A percentile compares a stretch with the other conserved stretches of the same genome.
Evolutionary conservation across 2,888 invertebrate genomes (phyloP).

Genomic region (Heteropelma amictum): DNA sequence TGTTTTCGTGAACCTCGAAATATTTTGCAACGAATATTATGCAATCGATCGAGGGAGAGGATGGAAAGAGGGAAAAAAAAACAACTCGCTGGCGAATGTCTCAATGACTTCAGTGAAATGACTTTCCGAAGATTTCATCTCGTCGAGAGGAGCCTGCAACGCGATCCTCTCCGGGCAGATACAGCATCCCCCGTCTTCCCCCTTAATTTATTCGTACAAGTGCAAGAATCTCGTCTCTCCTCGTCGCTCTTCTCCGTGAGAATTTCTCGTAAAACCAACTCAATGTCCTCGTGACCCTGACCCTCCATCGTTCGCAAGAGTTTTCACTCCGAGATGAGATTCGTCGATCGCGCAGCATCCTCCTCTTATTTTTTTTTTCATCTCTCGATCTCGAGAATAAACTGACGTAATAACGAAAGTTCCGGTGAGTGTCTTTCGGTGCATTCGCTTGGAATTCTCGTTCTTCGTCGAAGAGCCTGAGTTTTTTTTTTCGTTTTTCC

Average conservation of each 20-base stretch:
- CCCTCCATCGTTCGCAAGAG: slow-evolving; percentile 69
- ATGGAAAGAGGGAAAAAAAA: not conserved
- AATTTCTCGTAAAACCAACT: slow-evolving; percentile 62
- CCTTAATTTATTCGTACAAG: not conserved
- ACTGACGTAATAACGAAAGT: too few relatives aligned
- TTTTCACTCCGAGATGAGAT: slow-evolving; percentile 63
- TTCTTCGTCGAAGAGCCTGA: too few relatives aligned
- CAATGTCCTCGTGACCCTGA: slow-evolving; percentile 73
- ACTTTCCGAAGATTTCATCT: slow-evolving; percentile 6
- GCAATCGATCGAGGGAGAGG: not conserved
- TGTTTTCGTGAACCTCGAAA: slow-evolving; percentile 34
- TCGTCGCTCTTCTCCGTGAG: not conserved
- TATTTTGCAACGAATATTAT: slow-evolving; percentile 38
- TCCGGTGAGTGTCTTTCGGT: too few relatives aligned
- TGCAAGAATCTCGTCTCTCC: not conserved
- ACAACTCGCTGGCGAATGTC: not conserved
- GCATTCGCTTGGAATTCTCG: too few relatives aligned
- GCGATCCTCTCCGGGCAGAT: not conserved
- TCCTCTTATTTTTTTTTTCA: not conserved
- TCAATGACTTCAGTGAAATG: slow-evolving; percentile 14
- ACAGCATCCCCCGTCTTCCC: too few relatives aligned
- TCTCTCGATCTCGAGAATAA: not conserved
- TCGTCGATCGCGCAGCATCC: slow-evolving; percentile 24
- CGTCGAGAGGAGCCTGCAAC: not conserved
- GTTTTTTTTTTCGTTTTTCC: too few relatives aligned